Percentiles rank a stretch among this genome's conserved stretches.
Conservation (phyloP, 2,113 vertebrate genomes). For the Seriola quinqueradiata region DNA sequence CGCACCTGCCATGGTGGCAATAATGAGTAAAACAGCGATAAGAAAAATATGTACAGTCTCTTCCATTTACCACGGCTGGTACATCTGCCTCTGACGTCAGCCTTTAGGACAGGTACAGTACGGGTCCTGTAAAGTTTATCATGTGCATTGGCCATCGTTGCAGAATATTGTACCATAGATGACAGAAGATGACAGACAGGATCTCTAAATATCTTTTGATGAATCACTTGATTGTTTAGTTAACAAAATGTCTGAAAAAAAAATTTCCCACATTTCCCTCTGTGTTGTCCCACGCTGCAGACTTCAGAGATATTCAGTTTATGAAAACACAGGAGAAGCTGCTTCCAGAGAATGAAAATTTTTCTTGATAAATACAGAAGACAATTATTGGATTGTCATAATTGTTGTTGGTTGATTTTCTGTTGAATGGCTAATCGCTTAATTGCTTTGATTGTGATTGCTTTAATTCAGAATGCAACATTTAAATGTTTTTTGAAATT, state of each 20-base stretch:
- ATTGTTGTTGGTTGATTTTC: background rate
- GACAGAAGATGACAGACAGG: background rate
- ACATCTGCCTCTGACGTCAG: background rate
- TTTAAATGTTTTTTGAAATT: background rate
- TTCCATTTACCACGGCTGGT: conserved; percentile 12
- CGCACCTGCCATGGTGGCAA: conserved; percentile 48
- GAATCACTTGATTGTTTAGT: background rate
- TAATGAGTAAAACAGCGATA: conserved; percentile 40
- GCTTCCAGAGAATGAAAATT: background rate
- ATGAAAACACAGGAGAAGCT: background rate
- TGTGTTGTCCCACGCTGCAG: background rate
- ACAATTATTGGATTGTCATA: background rate
- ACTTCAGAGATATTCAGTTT: background rate
- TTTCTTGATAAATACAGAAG: background rate
- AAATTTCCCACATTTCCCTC: background rate
- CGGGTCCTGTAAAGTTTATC: background rate
- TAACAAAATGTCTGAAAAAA: background rate
- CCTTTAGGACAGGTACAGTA: background rate
- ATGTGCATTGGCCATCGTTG: background rate
- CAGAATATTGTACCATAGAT: background rate
- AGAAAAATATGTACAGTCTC: conserved; percentile 28
- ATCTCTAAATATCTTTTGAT: background rate
- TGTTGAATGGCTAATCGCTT: background rate
- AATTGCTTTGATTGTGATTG: background rate
- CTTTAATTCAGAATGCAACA: background rate